Percentiles rank a stretch among this genome's conserved stretches.
These are phyloP conservation scores for Agrilus mali DNA, from an alignment of 2,888 invertebrate genomes.

Conservation along the genomic window DNA sequence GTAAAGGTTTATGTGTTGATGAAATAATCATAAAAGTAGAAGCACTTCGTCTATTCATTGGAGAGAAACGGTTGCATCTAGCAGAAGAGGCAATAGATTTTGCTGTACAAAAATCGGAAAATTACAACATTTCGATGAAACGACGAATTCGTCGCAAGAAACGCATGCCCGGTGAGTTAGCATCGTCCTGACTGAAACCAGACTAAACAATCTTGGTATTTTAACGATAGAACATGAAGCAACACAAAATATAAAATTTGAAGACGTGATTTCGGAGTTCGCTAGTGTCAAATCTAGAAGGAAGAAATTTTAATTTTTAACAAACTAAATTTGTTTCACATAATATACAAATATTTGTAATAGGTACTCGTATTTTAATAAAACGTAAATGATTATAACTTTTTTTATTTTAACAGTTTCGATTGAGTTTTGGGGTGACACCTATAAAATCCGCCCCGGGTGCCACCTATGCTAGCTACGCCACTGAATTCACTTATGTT, in stretches of 20 bases:
- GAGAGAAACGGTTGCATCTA: conserved; percentile 1
- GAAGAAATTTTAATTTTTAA: no score
- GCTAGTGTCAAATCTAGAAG: no score
- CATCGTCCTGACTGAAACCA: neutral
- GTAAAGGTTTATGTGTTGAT: conserved; percentile 7
- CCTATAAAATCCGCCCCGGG: no score
- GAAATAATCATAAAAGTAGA: conserved; percentile 8
- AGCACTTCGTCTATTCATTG: conserved; percentile 3
- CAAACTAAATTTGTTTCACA: no score
- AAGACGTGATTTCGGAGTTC: conserved; percentile 10
- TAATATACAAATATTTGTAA: no score
- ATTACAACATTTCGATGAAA: conserved; percentile 7
- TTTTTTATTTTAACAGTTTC: no score
- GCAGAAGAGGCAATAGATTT: conserved; percentile 1
- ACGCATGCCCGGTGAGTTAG: neutral
- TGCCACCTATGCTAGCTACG: no score
- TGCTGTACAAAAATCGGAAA: conserved; percentile 5
- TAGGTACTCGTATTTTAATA: no score
- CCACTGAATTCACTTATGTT: no score
- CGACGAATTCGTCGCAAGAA: conserved; percentile 6
- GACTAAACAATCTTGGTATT: conserved; percentile 8
- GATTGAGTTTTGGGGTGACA: no score
- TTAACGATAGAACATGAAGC: conserved; percentile 8
- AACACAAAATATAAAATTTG: conserved; percentile 10
- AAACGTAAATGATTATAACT: no score